Base-by-base conservation (phyloP, 92 coral and sea anemone species). In the Palythoa heliodiscus region DNA sequence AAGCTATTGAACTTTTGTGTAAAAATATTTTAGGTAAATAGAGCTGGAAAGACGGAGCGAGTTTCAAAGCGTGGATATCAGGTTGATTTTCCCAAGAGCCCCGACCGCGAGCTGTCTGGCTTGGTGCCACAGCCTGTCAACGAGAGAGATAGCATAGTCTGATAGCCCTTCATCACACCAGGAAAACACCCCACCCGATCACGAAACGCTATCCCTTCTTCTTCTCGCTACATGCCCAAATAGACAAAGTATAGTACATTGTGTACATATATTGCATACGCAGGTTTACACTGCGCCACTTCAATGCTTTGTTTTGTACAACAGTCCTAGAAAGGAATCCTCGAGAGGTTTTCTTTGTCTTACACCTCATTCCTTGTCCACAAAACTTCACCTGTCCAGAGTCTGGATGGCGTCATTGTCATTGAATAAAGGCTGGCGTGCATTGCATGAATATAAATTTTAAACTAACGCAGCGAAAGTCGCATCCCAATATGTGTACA, bases 1-100 rank as follows among this genome's bases (percentile, higher is more conserved):
- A 91, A 97, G 91, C 93, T 92, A 93, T 91, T 68, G 93, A 88
- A 92, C 95, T 95, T 96, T 95, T 93, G 92, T 89, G 91, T 86
- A 75, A 92, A 93, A 90, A 87, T 87, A 83, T 79, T 89, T 86
- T 86, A 73, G 89, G 85, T 83, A 86, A 91, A 91, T 81, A 88
- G 83, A 72, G 70, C 75, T 91, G 81, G 88, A 71, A 87, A 82
- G 71, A 84, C 80, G 85, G 86, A 83, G 78, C 83, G 72, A 52
- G 83, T 57, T 80, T 86, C 83, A 88, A 94, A 83, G 90, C 86
- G 80, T 88, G 95, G 87, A 91, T 91, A 89, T 89, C 91, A 53
- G 92, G 93, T 87, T 63, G 73, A 29, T 63, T 67, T 91, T 89
- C 88, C 94, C 90, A 82, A 88, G 93, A 91, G 85, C 74, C 87